These are phyloP conservation scores for Chlorocebus sabaeus DNA, from an alignment of 2,113 vertebrate genomes.

Conservation along the genomic window DNA sequence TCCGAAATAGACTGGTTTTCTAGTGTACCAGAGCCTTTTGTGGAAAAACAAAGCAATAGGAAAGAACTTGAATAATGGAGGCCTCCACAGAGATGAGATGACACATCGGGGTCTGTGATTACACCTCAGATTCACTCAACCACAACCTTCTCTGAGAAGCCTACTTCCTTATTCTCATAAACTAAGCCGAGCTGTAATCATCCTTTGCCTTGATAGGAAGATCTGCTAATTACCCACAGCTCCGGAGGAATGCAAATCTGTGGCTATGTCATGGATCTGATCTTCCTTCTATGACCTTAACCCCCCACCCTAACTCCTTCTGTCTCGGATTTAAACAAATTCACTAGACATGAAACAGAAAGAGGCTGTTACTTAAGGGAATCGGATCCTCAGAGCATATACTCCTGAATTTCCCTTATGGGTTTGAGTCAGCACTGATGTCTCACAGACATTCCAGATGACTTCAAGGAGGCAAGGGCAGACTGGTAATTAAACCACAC, in stretches of 20 bases:
- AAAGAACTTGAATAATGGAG: not conserved
- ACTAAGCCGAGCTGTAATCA: not conserved
- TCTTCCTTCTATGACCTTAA: constrained; percentile 7
- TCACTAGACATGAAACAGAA: constrained; percentile 42
- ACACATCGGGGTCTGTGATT: not conserved
- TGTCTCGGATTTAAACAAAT: constrained; percentile 44
- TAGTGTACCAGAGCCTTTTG: not conserved
- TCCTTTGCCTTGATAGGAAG: not conserved
- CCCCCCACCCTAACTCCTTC: not conserved
- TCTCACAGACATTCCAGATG: constrained; percentile 51
- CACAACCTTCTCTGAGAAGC: not conserved
- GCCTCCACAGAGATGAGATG: not conserved
- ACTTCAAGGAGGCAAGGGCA: constrained; percentile 38
- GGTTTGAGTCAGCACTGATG: constrained; percentile 24
- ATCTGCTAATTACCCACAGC: not conserved
- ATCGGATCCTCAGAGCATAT: not conserved
- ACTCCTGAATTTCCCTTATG: constrained; percentile 32
- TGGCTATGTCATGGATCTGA: not conserved
- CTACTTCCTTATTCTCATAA: not conserved
- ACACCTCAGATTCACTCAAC: not conserved
- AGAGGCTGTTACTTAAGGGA: constrained; percentile 27
- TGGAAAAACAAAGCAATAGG: constrained; percentile 5
- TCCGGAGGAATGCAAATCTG: not conserved
- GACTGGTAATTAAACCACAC: constrained; percentile 10
- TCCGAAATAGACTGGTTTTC: constrained; percentile 30